A percentile compares a stretch with the other conserved stretches of the same genome.
Conservation (phyloP, 2,888 invertebrate species). For the Mesochorus sp. region DNA sequence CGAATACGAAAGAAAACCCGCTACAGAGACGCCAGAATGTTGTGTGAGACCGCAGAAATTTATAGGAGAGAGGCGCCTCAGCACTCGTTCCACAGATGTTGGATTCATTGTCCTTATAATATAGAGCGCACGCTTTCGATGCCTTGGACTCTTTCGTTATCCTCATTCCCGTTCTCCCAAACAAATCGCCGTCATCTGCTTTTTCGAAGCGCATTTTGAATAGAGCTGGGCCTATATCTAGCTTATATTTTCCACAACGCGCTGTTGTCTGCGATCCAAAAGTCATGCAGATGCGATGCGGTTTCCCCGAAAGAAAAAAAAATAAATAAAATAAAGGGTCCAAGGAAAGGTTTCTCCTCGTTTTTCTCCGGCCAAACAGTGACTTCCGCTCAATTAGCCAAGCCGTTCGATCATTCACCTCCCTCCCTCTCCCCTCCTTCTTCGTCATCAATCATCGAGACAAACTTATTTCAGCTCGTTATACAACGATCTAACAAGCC, state of each 20-base stretch:
- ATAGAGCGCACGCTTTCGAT: slow-evolving; percentile 28
- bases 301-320: slow-evolving; percentile 49
- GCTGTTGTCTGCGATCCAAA: slow-evolving; percentile 32
- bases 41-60: slow-evolving; percentile 48
- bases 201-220: slow-evolving; percentile 4
- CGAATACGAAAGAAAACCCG: background rate
- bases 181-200: slow-evolving; percentile 66
- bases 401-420: slow-evolving; percentile 61
- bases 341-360: slow-evolving; percentile 11
- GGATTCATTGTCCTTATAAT: slow-evolving; percentile 58
- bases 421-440: slow-evolving; percentile 20
- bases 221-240: too few relatives aligned
- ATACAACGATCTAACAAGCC: slow-evolving; percentile 39
- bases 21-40: slow-evolving; percentile 19
- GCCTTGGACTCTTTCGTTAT: slow-evolving; percentile 38
- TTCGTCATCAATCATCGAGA: slow-evolving; percentile 64
- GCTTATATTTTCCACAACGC: too few relatives aligned
- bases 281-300: slow-evolving; percentile 63
- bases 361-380: slow-evolving; percentile 38
- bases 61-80: slow-evolving; percentile 21
- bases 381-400: slow-evolving; percentile 67
- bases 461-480: slow-evolving; percentile 54
- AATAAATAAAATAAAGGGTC: slow-evolving; percentile 9
- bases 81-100: slow-evolving; percentile 60
- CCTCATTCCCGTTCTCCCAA: slow-evolving; percentile 20